Evolutionary conservation across 2,113 vertebrate genomes (phyloP).

Genomic region (Anser brachyrhynchus): DNA sequence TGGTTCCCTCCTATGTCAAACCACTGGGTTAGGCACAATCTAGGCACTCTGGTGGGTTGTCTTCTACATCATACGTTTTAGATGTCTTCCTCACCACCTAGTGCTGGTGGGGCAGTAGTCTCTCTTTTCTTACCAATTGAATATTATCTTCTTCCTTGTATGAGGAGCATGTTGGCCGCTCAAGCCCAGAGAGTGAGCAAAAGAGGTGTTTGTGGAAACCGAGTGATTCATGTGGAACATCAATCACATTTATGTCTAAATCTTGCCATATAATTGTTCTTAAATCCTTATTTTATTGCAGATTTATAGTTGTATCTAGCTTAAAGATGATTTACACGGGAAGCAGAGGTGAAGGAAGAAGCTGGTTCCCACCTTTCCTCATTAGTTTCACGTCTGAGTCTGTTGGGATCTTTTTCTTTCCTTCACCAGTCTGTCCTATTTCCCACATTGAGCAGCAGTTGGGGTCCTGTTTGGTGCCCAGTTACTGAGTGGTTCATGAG

Average conservation of each 20-base stretch:
- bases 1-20: not conserved
- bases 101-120: not conserved
- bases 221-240: not conserved
- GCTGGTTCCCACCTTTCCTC: not conserved
- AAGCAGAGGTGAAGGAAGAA: not conserved
- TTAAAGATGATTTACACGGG: not conserved
- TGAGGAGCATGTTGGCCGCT: not conserved
- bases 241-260: not conserved
- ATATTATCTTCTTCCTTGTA: not conserved
- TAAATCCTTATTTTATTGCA: not conserved
- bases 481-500: not conserved
- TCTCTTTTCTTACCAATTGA: not conserved
- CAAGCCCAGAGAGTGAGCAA: not conserved
- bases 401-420: not conserved
- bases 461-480: not conserved
- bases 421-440: not conserved
- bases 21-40: not conserved
- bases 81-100: not conserved
- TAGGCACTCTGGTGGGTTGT: not conserved
- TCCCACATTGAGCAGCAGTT: not conserved
- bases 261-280: conserved; percentile 1
- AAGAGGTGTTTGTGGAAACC: not conserved
- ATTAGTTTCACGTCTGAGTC: not conserved
- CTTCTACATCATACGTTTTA: not conserved
- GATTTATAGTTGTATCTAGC: not conserved